These are phyloP conservation scores for Nephila pilipes DNA, from an alignment of 1,140 invertebrate genomes.

Conservation along the genomic window DNA sequence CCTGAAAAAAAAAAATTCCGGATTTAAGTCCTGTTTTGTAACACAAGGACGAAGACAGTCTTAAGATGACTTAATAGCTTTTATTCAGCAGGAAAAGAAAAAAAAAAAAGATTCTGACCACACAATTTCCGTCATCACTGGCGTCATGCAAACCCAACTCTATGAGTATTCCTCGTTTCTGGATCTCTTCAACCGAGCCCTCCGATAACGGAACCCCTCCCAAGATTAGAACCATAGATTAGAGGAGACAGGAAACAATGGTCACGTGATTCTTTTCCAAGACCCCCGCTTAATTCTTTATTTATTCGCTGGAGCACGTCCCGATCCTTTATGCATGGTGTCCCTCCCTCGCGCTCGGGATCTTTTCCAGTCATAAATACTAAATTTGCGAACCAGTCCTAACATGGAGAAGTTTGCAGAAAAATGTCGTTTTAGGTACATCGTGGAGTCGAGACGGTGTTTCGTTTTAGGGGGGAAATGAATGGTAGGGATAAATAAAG, in stretches of 20 bases:
- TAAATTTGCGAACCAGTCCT: conserved; percentile 9
- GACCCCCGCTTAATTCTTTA: conserved; percentile 17
- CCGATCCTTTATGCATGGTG: conserved; percentile 34
- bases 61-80: neutral
- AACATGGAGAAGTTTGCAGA: neutral
- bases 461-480: neutral
- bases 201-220: conserved; percentile 8
- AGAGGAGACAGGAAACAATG: conserved; percentile 37
- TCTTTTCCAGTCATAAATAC: conserved; percentile 23
- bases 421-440: neutral
- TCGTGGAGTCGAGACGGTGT: neutral
- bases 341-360: neutral
- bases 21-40: too few species aligned
- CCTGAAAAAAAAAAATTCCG: too few species aligned
- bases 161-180: neutral
- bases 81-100: neutral
- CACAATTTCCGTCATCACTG: neutral
- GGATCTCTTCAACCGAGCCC: neutral
- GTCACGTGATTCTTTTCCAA: conserved; percentile 16
- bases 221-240: conserved; percentile 44
- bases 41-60: neutral
- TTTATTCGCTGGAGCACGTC: conserved; percentile 30
- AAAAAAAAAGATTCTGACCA: too few species aligned
- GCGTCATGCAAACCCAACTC: neutral
- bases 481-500: neutral